phyloP scores from a whole-genome alignment of 2,797 vertebrate genomes.

The Microctenopoma lineatum region DNA sequence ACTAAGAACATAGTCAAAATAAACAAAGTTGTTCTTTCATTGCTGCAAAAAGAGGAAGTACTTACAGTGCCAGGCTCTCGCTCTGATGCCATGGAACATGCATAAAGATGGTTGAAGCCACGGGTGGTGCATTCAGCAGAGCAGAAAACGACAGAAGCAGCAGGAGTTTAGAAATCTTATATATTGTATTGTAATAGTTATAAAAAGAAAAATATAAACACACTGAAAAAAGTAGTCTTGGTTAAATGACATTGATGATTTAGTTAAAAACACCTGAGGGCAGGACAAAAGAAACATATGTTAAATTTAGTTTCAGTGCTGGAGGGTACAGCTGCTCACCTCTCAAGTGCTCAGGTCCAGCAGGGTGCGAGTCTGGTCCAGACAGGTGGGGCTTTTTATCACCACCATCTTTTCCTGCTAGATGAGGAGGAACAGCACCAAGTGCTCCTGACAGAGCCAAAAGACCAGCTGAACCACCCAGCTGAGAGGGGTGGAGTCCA shows the following conservation, averaged over 20 bases:
- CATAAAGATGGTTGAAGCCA: conserved; percentile 85
- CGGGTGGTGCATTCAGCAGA: conserved; percentile 77
- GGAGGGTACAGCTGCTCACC: conserved; percentile 86
- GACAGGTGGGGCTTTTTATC: conserved; percentile 90
- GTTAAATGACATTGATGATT: not conserved
- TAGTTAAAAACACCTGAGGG: not conserved
- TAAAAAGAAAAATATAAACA: not conserved
- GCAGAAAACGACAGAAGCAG: conserved; percentile 24
- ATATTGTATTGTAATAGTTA: not conserved
- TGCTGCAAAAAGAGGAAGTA: conserved; percentile 73
- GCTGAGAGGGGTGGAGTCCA: conserved; percentile 91
- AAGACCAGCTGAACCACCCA: conserved; percentile 92
- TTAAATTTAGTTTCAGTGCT: not conserved
- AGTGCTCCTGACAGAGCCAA: conserved; percentile 93
- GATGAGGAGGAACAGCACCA: conserved; percentile 90
- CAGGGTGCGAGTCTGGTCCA: conserved; percentile 79
- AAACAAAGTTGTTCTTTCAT: conserved; percentile 32
- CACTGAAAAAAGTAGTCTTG: no score
- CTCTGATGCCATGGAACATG: conserved; percentile 89
- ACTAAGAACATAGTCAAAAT: conserved; percentile 25
- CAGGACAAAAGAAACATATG: not conserved
- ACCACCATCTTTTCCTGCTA: conserved; percentile 86
- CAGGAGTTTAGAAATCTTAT: conserved; percentile 37
- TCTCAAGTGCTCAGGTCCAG: conserved; percentile 92
- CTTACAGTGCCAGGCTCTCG: conserved; percentile 95